Base-by-base conservation (phyloP, 2,888 invertebrate genomes). In the Heliconius erato region DNA sequence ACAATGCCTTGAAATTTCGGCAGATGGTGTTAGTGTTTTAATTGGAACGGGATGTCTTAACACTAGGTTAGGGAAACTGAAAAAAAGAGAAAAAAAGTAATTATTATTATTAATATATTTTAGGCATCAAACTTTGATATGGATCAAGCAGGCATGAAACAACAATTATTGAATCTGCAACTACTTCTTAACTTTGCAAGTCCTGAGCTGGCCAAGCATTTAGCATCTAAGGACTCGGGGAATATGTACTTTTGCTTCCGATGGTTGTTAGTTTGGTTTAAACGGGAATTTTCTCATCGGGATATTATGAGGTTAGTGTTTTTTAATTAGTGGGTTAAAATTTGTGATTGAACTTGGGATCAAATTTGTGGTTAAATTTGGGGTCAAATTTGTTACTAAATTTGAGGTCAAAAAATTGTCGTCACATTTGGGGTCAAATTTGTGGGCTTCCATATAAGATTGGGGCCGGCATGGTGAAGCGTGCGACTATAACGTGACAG, bases 171-270 rank as follows among this genome's bases (percentile, higher is more conserved):
- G 35, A 98, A 99, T 90, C 95, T 99, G 74, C 98, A 98, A 87
- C 97, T 97, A 68, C 95, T 99, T 81, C 93, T 99, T 23, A 96
- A 97, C 86, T 98, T 98, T 88, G 97, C 98, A 28, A 98, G 98
- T 90, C 99, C 99, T 0, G 97, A 97, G 83, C 96, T 99, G 69
- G 98, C 98, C 79, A 97, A 97, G 79, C 99, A 99, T 92, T 96
- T 99, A 85, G 97, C 98, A 81, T 97, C 97, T 84, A 98, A 99
- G 90, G 98, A 99, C 87, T 97, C 97, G 0, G 98, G 98, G 9
- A 99, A 99, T 92, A 99, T 99, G 98, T 99, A 99, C 94, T 99
- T 99, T 95, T 99, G 99, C 92, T 99, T 99, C 96, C 98, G 99
- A 16, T 99, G 99, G 99, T 97, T 99, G 49, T 96, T 99, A 19